Evolutionary conservation across 1,140 invertebrate genomes (phyloP).

Genomic region (Drosophila sechellia): DNA sequence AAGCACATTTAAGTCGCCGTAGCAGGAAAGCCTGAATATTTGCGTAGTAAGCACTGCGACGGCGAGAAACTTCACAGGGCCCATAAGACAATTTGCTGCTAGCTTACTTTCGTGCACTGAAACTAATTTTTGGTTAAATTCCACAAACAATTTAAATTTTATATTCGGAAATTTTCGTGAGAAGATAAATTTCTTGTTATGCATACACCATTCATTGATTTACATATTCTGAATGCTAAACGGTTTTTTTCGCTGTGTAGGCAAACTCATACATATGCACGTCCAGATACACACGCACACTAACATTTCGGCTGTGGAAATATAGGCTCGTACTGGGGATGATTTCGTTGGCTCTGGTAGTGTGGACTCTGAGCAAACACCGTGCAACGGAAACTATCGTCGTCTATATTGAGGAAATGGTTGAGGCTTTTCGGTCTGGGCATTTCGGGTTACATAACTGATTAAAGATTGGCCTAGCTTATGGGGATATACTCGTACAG

Average conservation of each 20-base stretch:
- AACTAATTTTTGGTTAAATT: neutral
- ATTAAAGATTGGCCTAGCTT: conserved; percentile 46
- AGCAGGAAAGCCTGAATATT: conserved; percentile 62
- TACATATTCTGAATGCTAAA: neutral
- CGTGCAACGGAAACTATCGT: conserved; percentile 60
- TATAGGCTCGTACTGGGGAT: conserved; percentile 21
- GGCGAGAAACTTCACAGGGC: conserved; percentile 25
- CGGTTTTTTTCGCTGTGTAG: neutral
- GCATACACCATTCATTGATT: too few relatives aligned
- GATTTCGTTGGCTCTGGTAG: conserved; percentile 26
- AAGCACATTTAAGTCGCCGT: conserved; percentile 70
- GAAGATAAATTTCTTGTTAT: too few relatives aligned
- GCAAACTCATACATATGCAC: conserved; percentile 8
- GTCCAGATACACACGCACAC: conserved; percentile 3
- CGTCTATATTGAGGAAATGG: conserved; percentile 49
- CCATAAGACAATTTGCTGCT: conserved; percentile 76
- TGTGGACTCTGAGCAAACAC: conserved; percentile 52
- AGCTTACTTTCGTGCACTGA: conserved; percentile 12
- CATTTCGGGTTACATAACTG: conserved; percentile 46
- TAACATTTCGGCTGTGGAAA: conserved; percentile 17
- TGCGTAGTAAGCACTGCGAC: conserved; percentile 53
- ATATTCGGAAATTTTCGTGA: too few relatives aligned
- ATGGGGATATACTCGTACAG: conserved; percentile 28
- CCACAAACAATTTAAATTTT: too few relatives aligned
- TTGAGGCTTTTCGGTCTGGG: conserved; percentile 19